Evolutionary conservation across 2,113 vertebrate species (phyloP).

Genomic region (Rhineura floridana): DNA sequence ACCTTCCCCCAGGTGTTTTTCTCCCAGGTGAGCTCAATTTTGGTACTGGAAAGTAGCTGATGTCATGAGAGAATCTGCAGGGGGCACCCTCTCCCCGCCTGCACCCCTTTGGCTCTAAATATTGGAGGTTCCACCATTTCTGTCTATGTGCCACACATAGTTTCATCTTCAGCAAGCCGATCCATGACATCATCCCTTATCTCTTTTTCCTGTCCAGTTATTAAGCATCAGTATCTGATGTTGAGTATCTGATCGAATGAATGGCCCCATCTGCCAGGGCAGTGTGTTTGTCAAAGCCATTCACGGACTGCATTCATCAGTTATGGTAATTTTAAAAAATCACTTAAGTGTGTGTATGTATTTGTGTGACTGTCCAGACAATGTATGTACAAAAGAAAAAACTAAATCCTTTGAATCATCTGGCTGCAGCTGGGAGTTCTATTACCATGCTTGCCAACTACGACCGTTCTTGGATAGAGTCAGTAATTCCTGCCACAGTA

Average conservation of each 20-base stretch:
- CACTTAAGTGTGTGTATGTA: neutral
- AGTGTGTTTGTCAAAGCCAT: neutral
- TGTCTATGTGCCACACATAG: too few relatives aligned
- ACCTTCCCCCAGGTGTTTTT: too few relatives aligned
- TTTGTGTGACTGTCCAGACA: constrained; percentile 15
- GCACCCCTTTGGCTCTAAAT: too few relatives aligned
- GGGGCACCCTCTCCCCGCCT: too few relatives aligned
- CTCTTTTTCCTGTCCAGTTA: neutral
- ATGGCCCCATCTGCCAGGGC: neutral
- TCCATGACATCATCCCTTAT: neutral
- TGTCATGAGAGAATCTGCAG: too few relatives aligned
- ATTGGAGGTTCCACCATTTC: too few relatives aligned
- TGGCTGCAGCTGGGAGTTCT: constrained; percentile 8
- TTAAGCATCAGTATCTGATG: neutral
- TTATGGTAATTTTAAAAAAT: constrained; percentile 28
- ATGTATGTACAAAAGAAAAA: constrained; percentile 25
- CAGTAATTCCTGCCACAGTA: too few relatives aligned
- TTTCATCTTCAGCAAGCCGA: too few relatives aligned
- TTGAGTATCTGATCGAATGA: constrained; percentile 28
- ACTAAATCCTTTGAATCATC: constrained; percentile 40
- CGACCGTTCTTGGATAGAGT: too few relatives aligned
- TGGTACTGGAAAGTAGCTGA: too few relatives aligned
- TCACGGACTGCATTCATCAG: neutral
- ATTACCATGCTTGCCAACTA: constrained; percentile 20
- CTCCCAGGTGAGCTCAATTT: too few relatives aligned